Conservation (phyloP, 2,113 vertebrate genomes). For the Pachycephala philippinensis region DNA sequence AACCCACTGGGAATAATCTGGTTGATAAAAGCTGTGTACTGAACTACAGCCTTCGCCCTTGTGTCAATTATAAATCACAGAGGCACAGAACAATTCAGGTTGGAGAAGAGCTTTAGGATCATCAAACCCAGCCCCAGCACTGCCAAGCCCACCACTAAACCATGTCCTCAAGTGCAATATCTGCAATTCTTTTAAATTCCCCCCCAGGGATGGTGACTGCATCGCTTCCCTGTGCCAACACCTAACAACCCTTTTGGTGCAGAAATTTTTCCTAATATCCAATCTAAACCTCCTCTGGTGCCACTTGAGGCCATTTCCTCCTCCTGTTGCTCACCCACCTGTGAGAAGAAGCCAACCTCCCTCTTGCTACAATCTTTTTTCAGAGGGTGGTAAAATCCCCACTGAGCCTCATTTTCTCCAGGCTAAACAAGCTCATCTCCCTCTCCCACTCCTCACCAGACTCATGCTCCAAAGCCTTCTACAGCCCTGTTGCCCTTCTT, state of each 20-base stretch:
- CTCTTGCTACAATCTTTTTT: no score
- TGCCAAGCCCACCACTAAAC: not conserved
- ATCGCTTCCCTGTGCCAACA: not conserved
- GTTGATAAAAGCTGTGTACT: rapidly evolving
- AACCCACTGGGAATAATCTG: not conserved
- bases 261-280: not conserved
- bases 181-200: not conserved
- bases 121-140: not conserved
- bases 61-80: not conserved
- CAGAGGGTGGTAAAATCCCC: no score
- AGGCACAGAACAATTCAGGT: not conserved
- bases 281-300: not conserved
- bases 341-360: not conserved
- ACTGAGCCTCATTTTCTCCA: not conserved
- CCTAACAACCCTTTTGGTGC: not conserved
- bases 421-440: not conserved
- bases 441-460: not conserved
- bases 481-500: not conserved
- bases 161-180: not conserved
- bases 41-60: not conserved
- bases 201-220: rapidly evolving
- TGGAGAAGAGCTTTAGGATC: not conserved
- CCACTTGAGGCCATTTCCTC: not conserved
- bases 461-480: not conserved
- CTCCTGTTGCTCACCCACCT: not conserved